A percentile compares a stretch with the other conserved stretches of the same genome.
Evolutionary conservation across 2,113 vertebrate genomes (phyloP).

Genomic region (Pelmatolapia mariae): DNA sequence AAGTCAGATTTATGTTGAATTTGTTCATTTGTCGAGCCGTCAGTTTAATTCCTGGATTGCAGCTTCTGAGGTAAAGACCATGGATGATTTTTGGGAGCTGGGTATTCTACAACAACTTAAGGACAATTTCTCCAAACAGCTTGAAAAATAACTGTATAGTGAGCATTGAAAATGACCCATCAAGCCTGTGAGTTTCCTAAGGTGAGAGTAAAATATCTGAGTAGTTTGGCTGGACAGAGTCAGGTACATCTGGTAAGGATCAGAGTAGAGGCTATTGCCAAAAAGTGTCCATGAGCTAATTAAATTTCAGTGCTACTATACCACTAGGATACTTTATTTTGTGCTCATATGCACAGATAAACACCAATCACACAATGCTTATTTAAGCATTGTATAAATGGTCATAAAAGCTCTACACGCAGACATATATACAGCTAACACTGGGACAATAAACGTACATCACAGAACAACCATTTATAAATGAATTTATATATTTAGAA

Average conservation of each 20-base stretch:
- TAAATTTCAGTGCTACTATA: not conserved
- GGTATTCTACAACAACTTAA: not conserved
- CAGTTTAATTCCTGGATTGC: not conserved
- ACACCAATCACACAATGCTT: not conserved
- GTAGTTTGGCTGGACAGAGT: not conserved
- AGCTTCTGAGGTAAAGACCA: not conserved
- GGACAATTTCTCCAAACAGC: not conserved
- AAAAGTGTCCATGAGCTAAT: not conserved
- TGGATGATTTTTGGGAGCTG: not conserved
- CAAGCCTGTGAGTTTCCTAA: not conserved
- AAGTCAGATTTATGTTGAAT: not conserved
- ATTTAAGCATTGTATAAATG: not conserved
- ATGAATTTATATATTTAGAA: not conserved
- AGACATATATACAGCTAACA: not conserved
- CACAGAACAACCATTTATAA: not conserved
- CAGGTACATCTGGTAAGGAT: not conserved
- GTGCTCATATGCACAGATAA: not conserved
- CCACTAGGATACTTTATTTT: not conserved
- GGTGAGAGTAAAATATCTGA: not conserved
- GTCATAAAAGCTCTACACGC: not conserved
- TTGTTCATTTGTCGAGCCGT: not conserved
- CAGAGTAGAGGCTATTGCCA: not conserved
- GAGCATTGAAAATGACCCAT: not conserved
- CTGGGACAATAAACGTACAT: not conserved
- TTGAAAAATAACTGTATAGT: not conserved